These are phyloP conservation scores for Eriosoma lanigerum DNA, from an alignment of 1,140 invertebrate species.

Conservation along the genomic window DNA sequence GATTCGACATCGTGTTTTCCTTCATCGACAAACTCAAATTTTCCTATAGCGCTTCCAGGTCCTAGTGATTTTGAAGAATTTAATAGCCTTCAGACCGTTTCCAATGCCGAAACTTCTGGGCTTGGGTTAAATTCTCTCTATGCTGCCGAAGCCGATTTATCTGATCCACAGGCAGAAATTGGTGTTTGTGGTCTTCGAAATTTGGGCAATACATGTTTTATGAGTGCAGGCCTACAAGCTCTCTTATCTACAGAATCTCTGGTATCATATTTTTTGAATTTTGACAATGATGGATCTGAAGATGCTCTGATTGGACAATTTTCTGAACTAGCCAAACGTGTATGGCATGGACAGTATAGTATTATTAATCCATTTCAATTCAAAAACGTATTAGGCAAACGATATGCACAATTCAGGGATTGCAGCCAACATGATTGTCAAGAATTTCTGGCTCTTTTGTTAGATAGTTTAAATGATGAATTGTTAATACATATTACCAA, in stretches of 20 bases:
- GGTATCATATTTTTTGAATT: constrained; percentile 63
- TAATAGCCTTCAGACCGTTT: constrained; percentile 13
- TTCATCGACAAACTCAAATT: constrained; percentile 51
- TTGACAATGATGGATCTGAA: constrained; percentile 56
- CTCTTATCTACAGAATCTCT: constrained; percentile 64
- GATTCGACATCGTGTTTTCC: constrained; percentile 52
- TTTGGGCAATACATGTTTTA: constrained; percentile 73
- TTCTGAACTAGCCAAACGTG: constrained; percentile 64
- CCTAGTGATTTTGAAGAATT: constrained; percentile 50
- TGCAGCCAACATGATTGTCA: constrained; percentile 72
- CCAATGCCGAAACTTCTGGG: neutral
- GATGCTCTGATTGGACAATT: constrained; percentile 63
- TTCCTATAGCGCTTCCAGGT: constrained; percentile 53
- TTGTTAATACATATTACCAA: constrained; percentile 22
- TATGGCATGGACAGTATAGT: constrained; percentile 67
- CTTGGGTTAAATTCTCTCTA: constrained; percentile 2
- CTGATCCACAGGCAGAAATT: constrained; percentile 56
- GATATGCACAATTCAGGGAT: constrained; percentile 69
- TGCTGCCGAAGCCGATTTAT: constrained; percentile 5
- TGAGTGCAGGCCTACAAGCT: constrained; percentile 72
- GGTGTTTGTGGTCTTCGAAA: constrained; percentile 70
- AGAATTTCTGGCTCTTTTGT: constrained; percentile 70
- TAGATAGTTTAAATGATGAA: constrained; percentile 71
- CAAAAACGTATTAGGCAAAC: constrained; percentile 65
- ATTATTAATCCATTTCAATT: constrained; percentile 66